Evolutionary conservation across 2,113 vertebrate genomes (phyloP).

Genomic region (Pontoporia blainvillei): DNA sequence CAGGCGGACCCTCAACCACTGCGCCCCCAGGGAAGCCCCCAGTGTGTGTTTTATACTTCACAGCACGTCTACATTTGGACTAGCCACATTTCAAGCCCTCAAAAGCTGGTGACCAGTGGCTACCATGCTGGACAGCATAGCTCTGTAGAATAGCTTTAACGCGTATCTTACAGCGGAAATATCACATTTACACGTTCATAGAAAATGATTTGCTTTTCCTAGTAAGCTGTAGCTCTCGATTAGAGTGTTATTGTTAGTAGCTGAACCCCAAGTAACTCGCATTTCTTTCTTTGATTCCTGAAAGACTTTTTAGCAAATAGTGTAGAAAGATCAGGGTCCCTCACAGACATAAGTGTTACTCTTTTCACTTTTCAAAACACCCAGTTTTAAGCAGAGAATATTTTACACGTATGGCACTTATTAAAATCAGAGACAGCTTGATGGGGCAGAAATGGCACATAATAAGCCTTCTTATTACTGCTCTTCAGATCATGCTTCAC

Average conservation of each 20-base stretch:
- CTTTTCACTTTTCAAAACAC: neutral
- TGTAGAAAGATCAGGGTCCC: neutral
- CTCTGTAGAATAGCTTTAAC: neutral
- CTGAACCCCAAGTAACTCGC: neutral
- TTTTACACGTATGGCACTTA: neutral
- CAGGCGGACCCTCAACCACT: too few species aligned
- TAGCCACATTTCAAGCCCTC: neutral
- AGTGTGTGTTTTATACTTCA: neutral
- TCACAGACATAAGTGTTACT: neutral
- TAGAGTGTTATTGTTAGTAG: neutral
- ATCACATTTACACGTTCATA: neutral
- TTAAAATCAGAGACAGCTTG: neutral
- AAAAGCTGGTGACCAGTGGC: neutral
- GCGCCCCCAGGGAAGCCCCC: too few species aligned
- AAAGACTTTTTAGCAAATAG: neutral
- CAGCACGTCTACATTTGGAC: accelerated
- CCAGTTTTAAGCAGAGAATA: neutral
- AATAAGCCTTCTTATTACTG: neutral
- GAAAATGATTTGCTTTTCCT: neutral
- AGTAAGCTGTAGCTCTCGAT: neutral
- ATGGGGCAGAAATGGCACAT: neutral
- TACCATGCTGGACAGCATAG: accelerated
- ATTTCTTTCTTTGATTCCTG: neutral
- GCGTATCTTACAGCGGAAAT: neutral
- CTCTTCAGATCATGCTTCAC: too few species aligned